A percentile compares a stretch with the other conserved stretches of the same genome.
Evolutionary conservation across 2,113 vertebrate species (phyloP).

Genomic region (Hemiprocne comata): DNA sequence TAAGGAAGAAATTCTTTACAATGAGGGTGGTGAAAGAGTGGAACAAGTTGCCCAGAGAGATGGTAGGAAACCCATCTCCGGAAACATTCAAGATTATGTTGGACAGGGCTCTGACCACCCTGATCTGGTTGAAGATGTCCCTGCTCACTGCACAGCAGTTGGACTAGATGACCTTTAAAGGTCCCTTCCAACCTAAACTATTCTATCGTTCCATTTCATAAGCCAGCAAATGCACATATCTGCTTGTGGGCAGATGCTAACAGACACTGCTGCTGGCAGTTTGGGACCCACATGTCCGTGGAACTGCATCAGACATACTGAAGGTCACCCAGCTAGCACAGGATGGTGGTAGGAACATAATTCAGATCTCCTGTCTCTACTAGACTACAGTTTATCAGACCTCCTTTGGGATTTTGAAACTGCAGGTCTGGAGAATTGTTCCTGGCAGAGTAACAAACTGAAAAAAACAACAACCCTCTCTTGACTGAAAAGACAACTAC

Average conservation of each 20-base stretch:
- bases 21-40: not conserved
- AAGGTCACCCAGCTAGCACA: not conserved
- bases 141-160: not conserved
- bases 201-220: not conserved
- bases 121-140: not conserved
- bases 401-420: not conserved
- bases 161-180: not conserved
- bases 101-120: not conserved
- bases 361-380: not conserved
- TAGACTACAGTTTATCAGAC: not conserved
- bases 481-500: not conserved
- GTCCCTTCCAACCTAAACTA: not conserved
- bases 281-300: not conserved
- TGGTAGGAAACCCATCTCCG: not conserved
- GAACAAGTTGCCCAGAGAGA: not conserved
- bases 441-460: not conserved
- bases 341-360: not conserved
- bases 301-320: accelerated
- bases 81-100: not conserved
- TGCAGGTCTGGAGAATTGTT: not conserved
- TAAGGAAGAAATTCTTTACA: not conserved
- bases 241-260: not conserved
- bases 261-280: not conserved
- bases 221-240: not conserved
- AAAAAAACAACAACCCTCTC: not conserved